A percentile compares a stretch with the other conserved stretches of the same genome.
Evolutionary conservation across 2,113 vertebrate genomes (phyloP).

Genomic region (Mormyrus lacerda): DNA sequence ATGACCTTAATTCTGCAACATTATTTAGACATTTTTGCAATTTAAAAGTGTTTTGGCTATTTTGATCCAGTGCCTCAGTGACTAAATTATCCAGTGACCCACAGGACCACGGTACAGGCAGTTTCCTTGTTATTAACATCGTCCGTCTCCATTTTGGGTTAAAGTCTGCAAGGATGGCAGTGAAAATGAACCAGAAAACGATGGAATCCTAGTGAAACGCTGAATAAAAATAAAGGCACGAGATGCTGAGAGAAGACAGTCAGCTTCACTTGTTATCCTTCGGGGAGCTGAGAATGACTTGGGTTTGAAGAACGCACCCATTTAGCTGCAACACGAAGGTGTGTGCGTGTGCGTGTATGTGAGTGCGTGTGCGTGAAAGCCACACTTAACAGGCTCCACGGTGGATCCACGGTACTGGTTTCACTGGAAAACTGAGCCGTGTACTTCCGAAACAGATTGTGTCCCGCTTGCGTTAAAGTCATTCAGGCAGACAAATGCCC

Average conservation of each 20-base stretch:
- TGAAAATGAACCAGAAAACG: constrained; percentile 13
- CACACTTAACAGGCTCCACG: neutral
- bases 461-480: neutral
- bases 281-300: neutral
- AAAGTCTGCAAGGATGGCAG: constrained; percentile 26
- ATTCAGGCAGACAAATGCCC: neutral
- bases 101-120: constrained; percentile 24
- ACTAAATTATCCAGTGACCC: constrained; percentile 16
- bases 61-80: neutral
- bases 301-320: neutral
- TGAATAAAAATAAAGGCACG: neutral
- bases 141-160: constrained; percentile 11
- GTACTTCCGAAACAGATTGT: neutral
- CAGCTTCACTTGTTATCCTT: neutral
- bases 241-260: neutral
- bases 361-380: neutral
- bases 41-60: neutral
- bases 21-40: neutral
- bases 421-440: neutral
- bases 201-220: constrained; percentile 10
- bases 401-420: neutral
- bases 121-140: constrained; percentile 21
- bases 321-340: neutral
- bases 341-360: neutral
- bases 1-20: neutral